A percentile compares a stretch with the other conserved stretches of the same genome.
Conservation (phyloP, 2,888 invertebrate genomes). For the Neoitamus cyanurus region DNA sequence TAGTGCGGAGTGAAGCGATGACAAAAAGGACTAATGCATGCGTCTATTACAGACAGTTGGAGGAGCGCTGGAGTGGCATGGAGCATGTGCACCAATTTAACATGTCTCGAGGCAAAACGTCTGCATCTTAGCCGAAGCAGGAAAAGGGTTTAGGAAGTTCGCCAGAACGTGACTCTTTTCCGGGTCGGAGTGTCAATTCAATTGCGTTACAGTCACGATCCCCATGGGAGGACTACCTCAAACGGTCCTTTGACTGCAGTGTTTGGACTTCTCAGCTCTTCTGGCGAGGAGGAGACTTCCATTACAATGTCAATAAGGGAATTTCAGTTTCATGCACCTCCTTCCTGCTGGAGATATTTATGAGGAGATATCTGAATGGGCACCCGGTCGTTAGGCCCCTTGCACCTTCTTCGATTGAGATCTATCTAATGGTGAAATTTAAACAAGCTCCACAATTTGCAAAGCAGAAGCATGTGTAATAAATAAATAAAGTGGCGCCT, state of each 20-base stretch:
- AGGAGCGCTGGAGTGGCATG: background rate
- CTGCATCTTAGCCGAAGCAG: conserved; percentile 34
- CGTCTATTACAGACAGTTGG: background rate
- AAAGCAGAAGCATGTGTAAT: background rate
- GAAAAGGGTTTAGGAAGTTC: conserved; percentile 44
- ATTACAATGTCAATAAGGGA: conserved; percentile 25
- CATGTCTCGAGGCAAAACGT: conserved; percentile 45
- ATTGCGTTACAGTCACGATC: conserved; percentile 48
- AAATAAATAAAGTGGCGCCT: background rate
- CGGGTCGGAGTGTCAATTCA: conserved; percentile 43
- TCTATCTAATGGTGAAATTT: conserved; percentile 23
- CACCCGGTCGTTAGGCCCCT: background rate
- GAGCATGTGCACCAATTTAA: conserved; percentile 46
- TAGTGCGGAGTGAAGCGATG: background rate
- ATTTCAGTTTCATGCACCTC: conserved; percentile 1
- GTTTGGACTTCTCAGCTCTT: conserved; percentile 32
- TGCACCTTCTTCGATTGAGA: background rate
- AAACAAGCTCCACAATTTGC: background rate
- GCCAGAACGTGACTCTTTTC: conserved; percentile 46
- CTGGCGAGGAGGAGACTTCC: background rate
- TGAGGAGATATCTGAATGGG: background rate
- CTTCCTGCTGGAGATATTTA: background rate
- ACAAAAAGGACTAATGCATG: conserved; percentile 9
- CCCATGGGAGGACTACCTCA: conserved; percentile 16
- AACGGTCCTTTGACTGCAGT: conserved; percentile 41